These are phyloP conservation scores for Choreutis nemorana DNA, from an alignment of 2,888 invertebrate species.

Conservation along the genomic window DNA sequence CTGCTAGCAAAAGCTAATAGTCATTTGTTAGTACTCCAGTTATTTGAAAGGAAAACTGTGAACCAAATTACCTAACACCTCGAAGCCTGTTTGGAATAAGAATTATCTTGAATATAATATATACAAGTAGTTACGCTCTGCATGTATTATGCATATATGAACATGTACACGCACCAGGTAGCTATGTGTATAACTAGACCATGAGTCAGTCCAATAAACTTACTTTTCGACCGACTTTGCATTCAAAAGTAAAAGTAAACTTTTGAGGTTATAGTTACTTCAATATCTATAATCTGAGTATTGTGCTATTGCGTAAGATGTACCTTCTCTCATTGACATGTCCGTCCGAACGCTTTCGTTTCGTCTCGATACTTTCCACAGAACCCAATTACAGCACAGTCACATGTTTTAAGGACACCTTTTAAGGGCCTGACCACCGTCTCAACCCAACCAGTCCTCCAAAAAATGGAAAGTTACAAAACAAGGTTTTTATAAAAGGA, in stretches of 20 bases:
- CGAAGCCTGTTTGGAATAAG: too few species aligned
- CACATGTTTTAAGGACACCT: constrained; percentile 8
- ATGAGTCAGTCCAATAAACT: too few species aligned
- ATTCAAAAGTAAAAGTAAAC: constrained; percentile 11
- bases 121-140: too few species aligned
- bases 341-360: constrained; percentile 17
- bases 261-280: too few species aligned
- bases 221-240: constrained; percentile 3
- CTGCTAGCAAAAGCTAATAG: too few species aligned
- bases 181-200: too few species aligned
- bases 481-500: constrained; percentile 36
- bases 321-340: constrained; percentile 15
- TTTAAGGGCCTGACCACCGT: constrained; percentile 13
- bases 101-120: too few species aligned
- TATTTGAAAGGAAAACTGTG: too few species aligned
- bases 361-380: constrained; percentile 24
- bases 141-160: constrained; percentile 3
- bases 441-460: constrained; percentile 2
- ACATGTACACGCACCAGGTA: too few species aligned
- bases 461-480: constrained; percentile 17
- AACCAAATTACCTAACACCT: too few species aligned
- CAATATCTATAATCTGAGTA: too few species aligned
- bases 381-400: constrained; percentile 11
- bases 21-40: too few species aligned
- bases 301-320: constrained; percentile 2